Base-by-base conservation (phyloP, 2,888 invertebrate genomes). In the Campoletis raptor region DNA sequence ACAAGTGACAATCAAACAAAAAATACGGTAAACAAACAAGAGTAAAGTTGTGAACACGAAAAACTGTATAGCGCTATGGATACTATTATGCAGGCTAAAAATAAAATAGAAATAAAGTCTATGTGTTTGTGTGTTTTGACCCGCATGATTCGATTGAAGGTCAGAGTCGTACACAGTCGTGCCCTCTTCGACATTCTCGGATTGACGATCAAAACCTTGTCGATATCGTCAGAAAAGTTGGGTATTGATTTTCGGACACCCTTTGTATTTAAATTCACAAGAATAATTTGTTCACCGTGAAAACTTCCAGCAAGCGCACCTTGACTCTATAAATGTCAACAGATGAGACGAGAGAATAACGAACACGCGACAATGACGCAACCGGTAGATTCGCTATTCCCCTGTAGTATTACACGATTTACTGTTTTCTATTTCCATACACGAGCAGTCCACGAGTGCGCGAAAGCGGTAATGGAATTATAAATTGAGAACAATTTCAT, bases 291-390 rank as follows among this genome's bases (percentile, higher is more conserved):
- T 69, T 42, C 69, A 69, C 24, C 69, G 42, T 69, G 69, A 69
- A 40, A 69, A 69, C 42, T 42, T 69, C 69, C 24, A 42, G 42
- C 5, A 2, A 42, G 10, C 42, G 40, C 36, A 42, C 40, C 24
- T 69, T 69, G 40, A 42, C 69, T 42, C 40, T 61, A 30, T 61
- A 42, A 69, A 69, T 40, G 37, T 42, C 15, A 42, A 69, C 69
- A 69, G 72, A 36, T 45, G 36, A 72, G 52, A 72, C 30, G 48
- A 15, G 18, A 15, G 36, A 45, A 70, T 18, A 72, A 30, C n/a
- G 30, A 36, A 72, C 72, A 72, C 72, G 72, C 52, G 72, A 72
- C 52, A 48, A 72, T 72, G 72, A 72, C 72, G 72, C 52, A 52
- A 72, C 70, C 37, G 18, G 37, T 9, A 40, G n/a, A 37, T 66